These are phyloP conservation scores for Chironomus riparius DNA, from an alignment of 2,888 invertebrate species.

Conservation along the genomic window DNA sequence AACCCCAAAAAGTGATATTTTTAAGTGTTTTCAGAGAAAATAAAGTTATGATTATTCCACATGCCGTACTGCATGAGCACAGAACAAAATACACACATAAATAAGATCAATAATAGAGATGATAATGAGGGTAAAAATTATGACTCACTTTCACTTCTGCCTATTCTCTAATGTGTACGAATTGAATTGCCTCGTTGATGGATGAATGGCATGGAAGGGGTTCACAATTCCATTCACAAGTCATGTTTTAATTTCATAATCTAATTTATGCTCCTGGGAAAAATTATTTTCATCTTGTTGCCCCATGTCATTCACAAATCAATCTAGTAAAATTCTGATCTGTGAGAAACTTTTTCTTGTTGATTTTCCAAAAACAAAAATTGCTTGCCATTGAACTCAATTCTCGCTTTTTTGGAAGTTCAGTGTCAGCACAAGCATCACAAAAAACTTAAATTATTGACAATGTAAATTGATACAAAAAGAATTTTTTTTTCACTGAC, in stretches of 20 bases:
- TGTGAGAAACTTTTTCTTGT: not conserved
- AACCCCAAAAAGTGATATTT: no score
- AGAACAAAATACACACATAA: not conserved
- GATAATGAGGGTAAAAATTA: slow-evolving; percentile 20
- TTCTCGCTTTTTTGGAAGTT: not conserved
- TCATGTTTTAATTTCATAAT: slow-evolving; percentile 8
- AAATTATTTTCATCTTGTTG: not conserved
- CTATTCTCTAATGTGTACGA: not conserved
- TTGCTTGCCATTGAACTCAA: not conserved
- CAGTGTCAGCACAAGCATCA: not conserved
- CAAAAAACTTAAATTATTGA: not conserved
- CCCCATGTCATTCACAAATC: slow-evolving; percentile 16
- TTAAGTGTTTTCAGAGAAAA: not conserved
- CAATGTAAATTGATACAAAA: not conserved
- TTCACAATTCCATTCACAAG: not conserved
- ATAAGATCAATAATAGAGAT: not conserved
- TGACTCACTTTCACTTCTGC: slow-evolving; percentile 14
- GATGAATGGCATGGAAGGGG: not conserved
- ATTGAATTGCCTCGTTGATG: not conserved
- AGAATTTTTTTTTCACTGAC: not conserved
- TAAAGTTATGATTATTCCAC: not conserved
- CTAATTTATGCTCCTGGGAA: slow-evolving; percentile 27
- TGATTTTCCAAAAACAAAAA: not conserved
- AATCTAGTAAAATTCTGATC: not conserved
- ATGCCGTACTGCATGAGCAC: not conserved